These are phyloP conservation scores for Riptortus pedestris DNA, from an alignment of 1,140 invertebrate genomes.

Conservation along the genomic window DNA sequence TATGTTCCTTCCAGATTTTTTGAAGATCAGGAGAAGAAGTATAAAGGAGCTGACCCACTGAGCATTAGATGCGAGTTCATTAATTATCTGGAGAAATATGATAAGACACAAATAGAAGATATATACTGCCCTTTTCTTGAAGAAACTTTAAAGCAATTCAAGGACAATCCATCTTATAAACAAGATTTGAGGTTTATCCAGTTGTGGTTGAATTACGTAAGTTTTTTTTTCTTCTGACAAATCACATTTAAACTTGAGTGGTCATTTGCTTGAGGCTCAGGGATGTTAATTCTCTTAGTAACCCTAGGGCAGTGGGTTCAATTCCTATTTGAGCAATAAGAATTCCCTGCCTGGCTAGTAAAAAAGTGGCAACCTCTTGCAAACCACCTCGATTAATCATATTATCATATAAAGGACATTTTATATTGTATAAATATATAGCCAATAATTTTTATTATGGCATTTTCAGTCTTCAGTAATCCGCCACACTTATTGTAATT, in stretches of 20 bases:
- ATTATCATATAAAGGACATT: no score
- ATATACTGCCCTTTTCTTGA: slow-evolving; percentile 3
- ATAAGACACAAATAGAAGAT: not conserved
- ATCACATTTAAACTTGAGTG: not conserved
- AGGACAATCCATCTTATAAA: not conserved
- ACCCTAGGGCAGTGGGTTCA: no score
- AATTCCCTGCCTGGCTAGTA: no score
- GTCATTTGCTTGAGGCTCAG: no score
- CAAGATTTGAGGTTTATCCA: slow-evolving; percentile 13
- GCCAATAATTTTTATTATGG: no score
- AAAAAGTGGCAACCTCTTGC: no score
- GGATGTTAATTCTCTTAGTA: no score
- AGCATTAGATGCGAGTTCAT: slow-evolving; percentile 7
- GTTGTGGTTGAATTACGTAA: slow-evolving; percentile 4
- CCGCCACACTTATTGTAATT: no score
- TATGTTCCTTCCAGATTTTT: not conserved
- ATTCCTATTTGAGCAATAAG: no score
- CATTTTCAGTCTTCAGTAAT: no score
- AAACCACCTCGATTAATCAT: no score
- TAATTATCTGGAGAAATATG: not conserved
- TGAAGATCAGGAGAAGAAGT: not conserved
- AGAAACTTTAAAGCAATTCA: slow-evolving; percentile 3
- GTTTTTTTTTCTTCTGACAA: not conserved
- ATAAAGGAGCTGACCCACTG: slow-evolving; percentile 10
- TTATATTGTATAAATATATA: no score